Evolutionary conservation across 2,888 invertebrate species (phyloP), one percentile per base, ranked within the genome.

Genomic region (Beris morrisii): DNA sequence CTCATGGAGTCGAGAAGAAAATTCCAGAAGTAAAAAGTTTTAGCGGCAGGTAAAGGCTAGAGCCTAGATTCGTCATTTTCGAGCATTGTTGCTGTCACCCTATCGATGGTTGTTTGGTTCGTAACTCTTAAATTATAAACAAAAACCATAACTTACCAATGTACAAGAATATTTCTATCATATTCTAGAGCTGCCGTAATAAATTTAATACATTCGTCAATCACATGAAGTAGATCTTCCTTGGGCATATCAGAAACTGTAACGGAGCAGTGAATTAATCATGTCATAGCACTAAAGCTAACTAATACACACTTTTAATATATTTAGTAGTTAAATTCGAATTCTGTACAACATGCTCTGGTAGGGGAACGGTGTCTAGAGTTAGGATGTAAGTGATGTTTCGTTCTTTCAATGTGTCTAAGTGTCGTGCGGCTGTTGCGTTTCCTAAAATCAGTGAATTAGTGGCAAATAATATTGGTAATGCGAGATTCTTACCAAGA

Each of bases 201-300:
- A 74, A 93, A 96, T 4, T 85, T 82, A 74, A 88, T 87, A 64
- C 92, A 88, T 55, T 89, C 88, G 70, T 91, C 89, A 71, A 95
- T 86, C 74, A 91, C 86, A 70, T 86, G 88, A 50, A 96, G 82
- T 46, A 96, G 82, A 79, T 96, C 95, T 75, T 93, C 93, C 73
- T 91, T 88, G 0, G 92, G 89, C 77, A 91, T 87, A 81, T 94
- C 94, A 1, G 92, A 88, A 75, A 93, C 87, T 89, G 75, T n/a
- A 81, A 80, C 68, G 38, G 55, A 28, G 55, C 31, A 64, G 68
- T 48, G 52, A 54, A 53, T 53, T 22, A 13, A 53, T 22, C 22
- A 54, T 12, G 6, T 54, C 4, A 5, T 5, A n/a, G 48, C 48
- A 13, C 6, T 7, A 48, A 48, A 48, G 46, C 30, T 38, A 7